Base-by-base conservation (phyloP, 2,797 vertebrate species). In the Geotrypetes seraphini region DNA sequence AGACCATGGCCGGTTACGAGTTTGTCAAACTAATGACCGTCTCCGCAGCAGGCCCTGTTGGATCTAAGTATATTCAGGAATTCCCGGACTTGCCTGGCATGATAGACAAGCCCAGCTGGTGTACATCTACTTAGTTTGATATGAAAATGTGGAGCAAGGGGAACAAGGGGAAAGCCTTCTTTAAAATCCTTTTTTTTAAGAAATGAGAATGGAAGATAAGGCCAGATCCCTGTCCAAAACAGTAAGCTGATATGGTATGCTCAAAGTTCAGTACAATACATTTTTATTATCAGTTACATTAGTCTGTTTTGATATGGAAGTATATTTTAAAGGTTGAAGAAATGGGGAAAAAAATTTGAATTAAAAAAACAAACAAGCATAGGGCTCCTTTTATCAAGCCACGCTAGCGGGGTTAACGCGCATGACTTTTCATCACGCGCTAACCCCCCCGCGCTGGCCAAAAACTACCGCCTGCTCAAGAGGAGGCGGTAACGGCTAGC, bases 71-170 rank as follows among this genome's bases (percentile, higher is more conserved):
- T 78, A 81, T 75, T 73, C 79, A 76, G 79, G 83, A 86, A 84
- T 80, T 73, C 66, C 80, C 63, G 61, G 68, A 71, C 74, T 73
- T 63, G 49, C 60, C 38, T 26, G 55, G 17, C 14, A 53, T 81
- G 90, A 98, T 65, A 63, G 91, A 94, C 88, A 2, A 35, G 40
- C 43, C 72, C 94, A 98, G 87, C 88, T 97, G 92, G 61, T 76
- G 53, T 35, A 42, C 79, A 79, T 81, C 78, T 73, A 72, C 80
- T 77, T 78, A 37, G 39, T 57, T 71, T 67, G 70, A 66, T 42
- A 68, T 32, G 76, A 79, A 83, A 76, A 70, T 11, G 59, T 64
- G 70, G 60, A 63, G 53, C 63, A 78, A 45, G 16, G 73, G 74
- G 78, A 82, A 83, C 79, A 84, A 85, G 78, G 67, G n/a, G 75